A percentile compares a stretch with the other conserved stretches of the same genome.
Evolutionary conservation across 2,888 invertebrate genomes (phyloP).

Genomic region (Notodonta ziczac): DNA sequence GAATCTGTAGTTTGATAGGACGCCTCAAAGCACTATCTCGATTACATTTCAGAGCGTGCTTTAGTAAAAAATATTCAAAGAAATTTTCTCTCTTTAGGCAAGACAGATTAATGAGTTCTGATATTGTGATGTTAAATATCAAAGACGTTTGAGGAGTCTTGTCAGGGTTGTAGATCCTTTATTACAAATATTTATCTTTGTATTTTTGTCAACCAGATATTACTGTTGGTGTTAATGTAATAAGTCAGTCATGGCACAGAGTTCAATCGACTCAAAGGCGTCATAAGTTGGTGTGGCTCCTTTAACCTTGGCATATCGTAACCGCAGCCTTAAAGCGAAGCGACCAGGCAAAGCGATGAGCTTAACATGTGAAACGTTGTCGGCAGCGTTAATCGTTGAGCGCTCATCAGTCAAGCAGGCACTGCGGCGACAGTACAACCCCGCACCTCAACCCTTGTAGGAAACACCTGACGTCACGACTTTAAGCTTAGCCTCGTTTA

Average conservation of each 20-base stretch:
- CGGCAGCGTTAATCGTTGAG: slow-evolving; percentile 8
- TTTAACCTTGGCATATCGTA: background rate
- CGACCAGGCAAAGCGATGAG: slow-evolving; percentile 1
- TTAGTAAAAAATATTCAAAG: slow-evolving; percentile 20
- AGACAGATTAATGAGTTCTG: slow-evolving; percentile 3
- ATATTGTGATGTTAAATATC: slow-evolving; percentile 4
- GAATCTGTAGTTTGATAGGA: slow-evolving; percentile 21
- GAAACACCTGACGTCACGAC: slow-evolving; percentile 8
- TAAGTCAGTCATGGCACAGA: background rate
- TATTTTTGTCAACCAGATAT: background rate
- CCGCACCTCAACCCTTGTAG: slow-evolving; percentile 9
- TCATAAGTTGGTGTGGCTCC: background rate
- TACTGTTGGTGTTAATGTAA: background rate
- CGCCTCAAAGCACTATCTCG: slow-evolving; percentile 19
- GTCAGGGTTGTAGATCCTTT: background rate
- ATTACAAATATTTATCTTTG: background rate
- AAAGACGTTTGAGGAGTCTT: background rate
- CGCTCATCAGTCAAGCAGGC: slow-evolving; percentile 14
- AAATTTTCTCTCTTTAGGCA: slow-evolving; percentile 3
- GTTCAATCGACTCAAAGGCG: background rate
- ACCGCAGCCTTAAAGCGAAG: slow-evolving; percentile 2
- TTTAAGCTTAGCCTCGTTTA: slow-evolving; percentile 1
- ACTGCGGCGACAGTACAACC: background rate
- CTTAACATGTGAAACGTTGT: slow-evolving; percentile 2
- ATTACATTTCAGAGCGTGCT: slow-evolving; percentile 20